Evolutionary conservation across 2,888 invertebrate genomes (phyloP), one percentile per base, ranked within the genome.

Genomic region (Carabus problematicus): DNA sequence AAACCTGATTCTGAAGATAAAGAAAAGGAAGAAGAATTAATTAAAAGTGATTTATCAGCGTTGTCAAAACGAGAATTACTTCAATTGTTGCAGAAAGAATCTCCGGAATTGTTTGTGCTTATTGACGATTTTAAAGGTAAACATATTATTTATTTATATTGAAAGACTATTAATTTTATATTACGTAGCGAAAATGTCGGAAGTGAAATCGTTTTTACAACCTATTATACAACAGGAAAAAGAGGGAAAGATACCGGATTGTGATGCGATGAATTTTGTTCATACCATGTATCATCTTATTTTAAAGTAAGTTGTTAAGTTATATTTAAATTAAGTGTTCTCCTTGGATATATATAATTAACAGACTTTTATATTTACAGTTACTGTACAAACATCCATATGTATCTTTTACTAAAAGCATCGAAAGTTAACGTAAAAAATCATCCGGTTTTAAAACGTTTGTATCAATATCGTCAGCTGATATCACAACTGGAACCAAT

Each of bases 381-480:
- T 78, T 97, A 97, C 79, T 92, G 92, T 75, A 88, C 90, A 18
- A 96, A 97, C 79, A 89, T 97, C 45, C 87, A 89, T 59, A 95
- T 93, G 82, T 97, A 96, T 81, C 80, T 97, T 74, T 85, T 93
- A 74, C 81, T 97, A 12, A 95, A 95, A 84, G 87, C 92, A 64
- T 90, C 90, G 77, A 89, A 88, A 75, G 82, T 86, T 18, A 85
- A 87, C 64, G 85, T 93, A 18, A 88, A 89, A 76, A 89, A 90
- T 74, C 98, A 98, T 84, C 97, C 98, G n/a, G 89, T 97, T 11
- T 87, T 94, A 52, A 92, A 93, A 78, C 86, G 94, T 72, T 84
- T 98, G 62, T 89, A 91, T 70, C 93, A 94, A 77, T 92, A 92
- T 76, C 86, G 90, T 71, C 88, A 93, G 79, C 84, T 95, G 75